Base-by-base conservation (phyloP, 2,113 vertebrate genomes). In the Oncorhynchus gorbuscha region DNA sequence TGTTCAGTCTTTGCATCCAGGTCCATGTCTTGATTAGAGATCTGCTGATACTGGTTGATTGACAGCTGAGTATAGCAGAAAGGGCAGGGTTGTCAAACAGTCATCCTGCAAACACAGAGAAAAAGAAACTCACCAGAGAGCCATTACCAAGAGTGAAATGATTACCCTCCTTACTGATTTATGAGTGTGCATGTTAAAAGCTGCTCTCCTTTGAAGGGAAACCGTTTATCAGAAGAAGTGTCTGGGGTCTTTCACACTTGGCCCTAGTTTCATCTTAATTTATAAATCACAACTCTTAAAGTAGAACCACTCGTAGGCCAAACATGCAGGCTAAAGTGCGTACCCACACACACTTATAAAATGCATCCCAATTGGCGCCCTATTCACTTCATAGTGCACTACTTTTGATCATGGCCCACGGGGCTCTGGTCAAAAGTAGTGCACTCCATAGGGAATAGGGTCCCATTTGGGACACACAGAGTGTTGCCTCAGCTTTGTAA, bases 121-220 rank as follows among this genome's bases (percentile, higher is more conserved):
- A 39, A 28, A 66, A 69, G 49, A 69, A 71, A 26, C 64, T 18
- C 55, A 49, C 71, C 49, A 24, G 20, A 18, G 55, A 5, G 13
- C 3, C 12, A 55, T 20, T 32, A 9, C 13, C 30, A 69, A 20
- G 28, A 32, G 32, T 16, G 18, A 69, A 20, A n/a, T 18, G 3
- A n/a, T 18, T 55, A 18, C 13, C 51, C 51, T 55, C 51, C 30
- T 35, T 82, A 14, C 39, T 24, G 83, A 78, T 74, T 45, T 45
- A 81, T 88, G 90, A 89, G 81, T 81, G 78, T 66, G n/a, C 28
- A 32, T 8, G 12, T n/a, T n/a, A 26, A 68, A 5, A 5, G 13
- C 64, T n/a, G 24, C 20, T 32, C 24, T 14, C 5, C 6, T 65
- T 22, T 26, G 39, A 32, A 9, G 59, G 55, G 71, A n/a, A 18